These are phyloP conservation scores for Steinernema carpocapsae DNA, from an alignment of 2,888 invertebrate species.

Conservation along the genomic window DNA sequence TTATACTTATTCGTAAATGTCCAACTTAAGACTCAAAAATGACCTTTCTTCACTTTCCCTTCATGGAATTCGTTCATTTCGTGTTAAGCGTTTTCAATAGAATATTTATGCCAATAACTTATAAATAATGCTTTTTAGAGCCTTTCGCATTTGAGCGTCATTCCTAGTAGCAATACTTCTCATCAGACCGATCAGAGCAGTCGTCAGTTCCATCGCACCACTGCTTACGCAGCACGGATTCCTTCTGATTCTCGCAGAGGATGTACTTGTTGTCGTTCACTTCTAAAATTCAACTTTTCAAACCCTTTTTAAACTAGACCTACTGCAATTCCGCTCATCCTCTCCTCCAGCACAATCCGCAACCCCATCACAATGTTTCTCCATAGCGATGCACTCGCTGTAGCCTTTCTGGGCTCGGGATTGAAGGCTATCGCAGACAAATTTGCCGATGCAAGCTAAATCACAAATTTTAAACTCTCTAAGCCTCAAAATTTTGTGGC, in stretches of 20 bases:
- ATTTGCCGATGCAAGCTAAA: conserved; percentile 65
- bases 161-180: conserved; percentile 58
- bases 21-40: too few species aligned
- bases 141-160: too few species aligned
- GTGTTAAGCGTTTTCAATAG: too few species aligned
- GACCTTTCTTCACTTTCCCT: too few species aligned
- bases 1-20: too few species aligned
- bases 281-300: conserved; percentile 47
- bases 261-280: conserved; percentile 57
- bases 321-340: conserved; percentile 66
- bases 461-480: neutral
- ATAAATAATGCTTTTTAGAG: too few species aligned
- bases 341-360: conserved; percentile 64
- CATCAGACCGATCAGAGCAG: conserved; percentile 66
- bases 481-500: neutral
- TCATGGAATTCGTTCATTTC: too few species aligned
- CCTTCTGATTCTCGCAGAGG: conserved; percentile 67
- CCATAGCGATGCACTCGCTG: conserved; percentile 58
- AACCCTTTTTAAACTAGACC: conserved; percentile 20
- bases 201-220: conserved; percentile 65
- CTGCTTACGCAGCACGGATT: conserved; percentile 60
- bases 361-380: conserved; percentile 60
- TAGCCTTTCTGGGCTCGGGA: conserved; percentile 47
- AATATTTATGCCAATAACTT: too few species aligned
- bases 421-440: conserved; percentile 57